Base-by-base conservation (phyloP, 2,797 vertebrate species). In the Pitangus sulphuratus region DNA sequence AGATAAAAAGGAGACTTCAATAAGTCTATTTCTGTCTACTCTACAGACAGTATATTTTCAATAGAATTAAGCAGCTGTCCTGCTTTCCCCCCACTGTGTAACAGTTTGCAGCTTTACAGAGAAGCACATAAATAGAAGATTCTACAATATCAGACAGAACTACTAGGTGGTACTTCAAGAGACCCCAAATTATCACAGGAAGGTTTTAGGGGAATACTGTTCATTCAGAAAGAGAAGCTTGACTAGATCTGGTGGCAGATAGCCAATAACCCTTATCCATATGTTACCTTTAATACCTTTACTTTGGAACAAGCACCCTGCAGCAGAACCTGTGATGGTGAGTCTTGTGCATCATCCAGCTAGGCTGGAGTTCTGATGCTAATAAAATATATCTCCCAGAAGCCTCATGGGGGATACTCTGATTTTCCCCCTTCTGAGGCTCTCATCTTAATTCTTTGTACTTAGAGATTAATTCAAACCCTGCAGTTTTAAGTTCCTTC, bases 1-100 rank as follows among this genome's bases (percentile, higher is more conserved):
- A 90, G 85, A 95, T 89, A 47, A 86, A 88, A 94, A 91, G 37
- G 65, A 78, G 12, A 80, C 87, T 95, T 90, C 74, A 94, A 3
- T 93, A 83, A 87, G 66, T 94, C 83, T 66, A 19, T 79, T 95
- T 93, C 66, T 28, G 45, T 91, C 77, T 88, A 93, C n/a, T 79
- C 51, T 93, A 82, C 54, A 90, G 65, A 61, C 50, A 57, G 60
- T 95, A 13, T 84, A 90, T 94, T 86, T 93, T 91, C 80, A 90
- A 44, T 51, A 89, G 85, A 91, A 86, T 90, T 93, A 95, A 87
- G 54, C 80, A 86, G 62, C 91, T 94, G 77, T 79, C 25, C 57
- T 69, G 54, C 25, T 91, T 94, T 93, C 39, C 39, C 42, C 44
- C n/a, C 22, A 37, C 61, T 86, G 47, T 64, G 39, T 68, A 71